Evolutionary conservation across 2,797 vertebrate genomes (phyloP).

Genomic region (Luscinia megarhynchos): DNA sequence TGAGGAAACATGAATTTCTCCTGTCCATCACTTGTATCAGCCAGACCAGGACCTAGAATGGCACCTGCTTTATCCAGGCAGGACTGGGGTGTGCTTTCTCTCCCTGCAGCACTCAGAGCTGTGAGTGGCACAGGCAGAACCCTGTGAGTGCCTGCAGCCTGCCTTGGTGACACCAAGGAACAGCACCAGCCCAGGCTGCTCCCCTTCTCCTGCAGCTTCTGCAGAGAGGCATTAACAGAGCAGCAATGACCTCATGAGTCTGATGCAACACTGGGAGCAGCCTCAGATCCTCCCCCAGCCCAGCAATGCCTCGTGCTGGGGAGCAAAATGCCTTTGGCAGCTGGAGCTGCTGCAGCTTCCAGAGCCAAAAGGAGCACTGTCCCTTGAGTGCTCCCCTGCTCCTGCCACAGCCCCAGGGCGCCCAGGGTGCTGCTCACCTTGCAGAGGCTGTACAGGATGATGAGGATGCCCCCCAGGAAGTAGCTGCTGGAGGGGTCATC

Average conservation of each 20-base stretch:
- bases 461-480: conserved; percentile 91
- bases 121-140: not conserved
- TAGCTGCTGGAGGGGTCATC: conserved; percentile 93
- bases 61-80: not conserved
- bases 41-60: not conserved
- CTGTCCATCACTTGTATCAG: not conserved
- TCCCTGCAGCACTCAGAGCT: not conserved
- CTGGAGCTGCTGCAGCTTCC: not conserved
- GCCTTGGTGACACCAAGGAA: not conserved
- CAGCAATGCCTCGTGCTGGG: not conserved
- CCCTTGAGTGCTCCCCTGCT: not conserved
- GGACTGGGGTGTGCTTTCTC: not conserved
- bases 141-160: not conserved
- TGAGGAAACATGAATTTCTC: not conserved
- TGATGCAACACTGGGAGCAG: conserved; percentile 53
- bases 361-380: not conserved
- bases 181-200: not conserved
- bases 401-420: not conserved
- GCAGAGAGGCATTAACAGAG: not conserved
- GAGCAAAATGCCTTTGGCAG: not conserved
- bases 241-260: conserved; percentile 52
- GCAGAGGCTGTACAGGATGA: conserved; percentile 96
- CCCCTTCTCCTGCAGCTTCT: not conserved
- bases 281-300: not conserved
- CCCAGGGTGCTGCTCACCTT: conserved; percentile 80